phyloP scores from a whole-genome alignment of 2,113 vertebrate species.

The Picathartes gymnocephalus region DNA sequence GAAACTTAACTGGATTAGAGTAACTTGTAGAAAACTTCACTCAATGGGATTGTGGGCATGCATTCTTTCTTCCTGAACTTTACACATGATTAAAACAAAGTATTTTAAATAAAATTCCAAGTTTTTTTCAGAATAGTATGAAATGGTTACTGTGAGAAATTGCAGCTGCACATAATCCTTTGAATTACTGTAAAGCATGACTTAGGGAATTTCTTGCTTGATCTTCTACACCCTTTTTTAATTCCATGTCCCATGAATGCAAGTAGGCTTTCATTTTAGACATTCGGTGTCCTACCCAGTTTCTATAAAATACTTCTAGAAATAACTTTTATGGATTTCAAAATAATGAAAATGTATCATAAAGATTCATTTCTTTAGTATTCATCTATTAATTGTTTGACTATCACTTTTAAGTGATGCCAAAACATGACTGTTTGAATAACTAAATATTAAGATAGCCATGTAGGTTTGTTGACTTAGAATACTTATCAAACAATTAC shows the following conservation, averaged over 20 bases:
- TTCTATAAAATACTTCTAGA: not conserved
- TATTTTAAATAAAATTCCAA: not conserved
- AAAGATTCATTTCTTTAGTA: not conserved
- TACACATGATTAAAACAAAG: accelerated
- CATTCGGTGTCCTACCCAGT: not conserved
- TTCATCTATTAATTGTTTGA: not conserved
- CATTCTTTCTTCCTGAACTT: not conserved
- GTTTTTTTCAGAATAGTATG: not conserved
- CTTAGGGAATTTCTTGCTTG: not conserved
- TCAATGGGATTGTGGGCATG: accelerated
- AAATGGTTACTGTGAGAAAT: not conserved
- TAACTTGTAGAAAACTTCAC: not conserved
- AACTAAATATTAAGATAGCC: not conserved
- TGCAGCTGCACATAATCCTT: not conserved
- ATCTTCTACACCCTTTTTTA: not conserved
- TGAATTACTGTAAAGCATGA: not conserved
- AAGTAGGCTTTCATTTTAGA: not conserved
- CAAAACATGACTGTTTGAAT: not conserved
- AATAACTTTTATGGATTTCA: not conserved
- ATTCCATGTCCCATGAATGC: not conserved
- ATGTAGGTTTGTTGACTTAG: not conserved
- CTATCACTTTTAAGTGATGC: not conserved
- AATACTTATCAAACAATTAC: not conserved
- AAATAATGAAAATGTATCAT: not conserved
- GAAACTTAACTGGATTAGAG: not conserved